Evolutionary conservation across 2,113 vertebrate species (phyloP).

Genomic region (Oreotrochilus melanogaster): DNA sequence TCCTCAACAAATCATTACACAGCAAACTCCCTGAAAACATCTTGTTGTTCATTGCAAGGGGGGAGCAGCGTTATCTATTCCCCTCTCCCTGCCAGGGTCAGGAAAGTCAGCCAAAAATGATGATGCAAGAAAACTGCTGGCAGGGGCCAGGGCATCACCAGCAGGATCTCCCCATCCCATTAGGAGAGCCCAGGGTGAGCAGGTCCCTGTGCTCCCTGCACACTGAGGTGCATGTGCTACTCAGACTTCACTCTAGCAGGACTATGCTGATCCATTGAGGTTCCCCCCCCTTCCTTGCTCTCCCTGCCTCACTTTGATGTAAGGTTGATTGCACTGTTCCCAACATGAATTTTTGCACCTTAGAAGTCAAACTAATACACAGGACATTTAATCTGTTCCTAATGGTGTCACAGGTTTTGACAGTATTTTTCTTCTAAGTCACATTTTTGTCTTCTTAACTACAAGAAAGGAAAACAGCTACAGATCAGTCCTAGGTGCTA

Average conservation of each 20-base stretch:
- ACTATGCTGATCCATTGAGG: not conserved
- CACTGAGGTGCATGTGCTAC: not conserved
- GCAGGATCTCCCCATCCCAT: not conserved
- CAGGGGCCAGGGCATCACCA: not conserved
- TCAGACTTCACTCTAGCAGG: constrained; percentile 17
- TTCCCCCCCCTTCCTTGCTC: not conserved
- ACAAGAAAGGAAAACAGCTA: constrained; percentile 33
- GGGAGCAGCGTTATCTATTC: not conserved
- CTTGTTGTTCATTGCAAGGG: constrained; percentile 10
- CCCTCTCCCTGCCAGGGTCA: constrained; percentile 33
- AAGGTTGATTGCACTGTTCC: constrained; percentile 58
- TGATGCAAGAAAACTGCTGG: not conserved
- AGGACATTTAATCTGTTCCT: constrained; percentile 47
- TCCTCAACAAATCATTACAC: constrained; percentile 37
- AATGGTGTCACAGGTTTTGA: not conserved
- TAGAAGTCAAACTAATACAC: constrained; percentile 49
- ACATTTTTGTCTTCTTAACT: not conserved
- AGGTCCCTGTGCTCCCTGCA: not conserved
- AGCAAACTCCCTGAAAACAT: constrained; percentile 55
- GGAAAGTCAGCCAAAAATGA: constrained; percentile 3
- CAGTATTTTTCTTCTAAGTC: constrained; percentile 7
- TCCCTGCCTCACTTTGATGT: not conserved
- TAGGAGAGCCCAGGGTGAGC: not conserved
- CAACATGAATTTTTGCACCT: constrained; percentile 57
- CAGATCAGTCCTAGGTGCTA: constrained; percentile 53